Conservation (phyloP, 2,113 vertebrate species). For the Lamprotornis superbus region DNA sequence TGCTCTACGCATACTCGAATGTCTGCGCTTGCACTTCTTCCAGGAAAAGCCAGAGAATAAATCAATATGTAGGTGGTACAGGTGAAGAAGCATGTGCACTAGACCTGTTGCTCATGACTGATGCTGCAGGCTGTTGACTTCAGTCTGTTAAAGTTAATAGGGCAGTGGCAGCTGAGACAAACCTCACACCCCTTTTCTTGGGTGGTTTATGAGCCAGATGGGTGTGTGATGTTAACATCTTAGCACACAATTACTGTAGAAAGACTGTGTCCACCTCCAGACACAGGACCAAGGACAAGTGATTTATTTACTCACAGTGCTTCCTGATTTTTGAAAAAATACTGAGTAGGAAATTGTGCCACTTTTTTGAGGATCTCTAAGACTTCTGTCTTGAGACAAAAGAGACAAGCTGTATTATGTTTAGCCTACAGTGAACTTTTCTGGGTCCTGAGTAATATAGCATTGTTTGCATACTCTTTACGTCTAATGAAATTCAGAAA, state of each 20-base stretch:
- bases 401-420: background rate
- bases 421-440: background rate
- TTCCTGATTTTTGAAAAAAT: background rate
- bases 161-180: background rate
- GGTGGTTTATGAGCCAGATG: background rate
- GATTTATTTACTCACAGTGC: background rate
- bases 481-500: background rate
- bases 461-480: background rate
- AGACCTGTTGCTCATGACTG: background rate
- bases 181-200: background rate
- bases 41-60: background rate
- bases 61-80: background rate
- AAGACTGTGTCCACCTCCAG: background rate
- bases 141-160: background rate
- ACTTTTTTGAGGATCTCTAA: background rate
- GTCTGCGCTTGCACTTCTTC: background rate
- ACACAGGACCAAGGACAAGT: background rate
- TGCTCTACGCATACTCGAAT: background rate
- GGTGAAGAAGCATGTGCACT: background rate
- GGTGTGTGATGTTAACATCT: background rate
- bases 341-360: background rate
- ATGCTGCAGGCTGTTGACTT: background rate
- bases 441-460: background rate
- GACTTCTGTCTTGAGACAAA: background rate
- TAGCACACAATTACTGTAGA: background rate